These are phyloP conservation scores for Darevskia nairensis DNA, from an alignment of 2,797 vertebrate genomes.

Conservation along the genomic window DNA sequence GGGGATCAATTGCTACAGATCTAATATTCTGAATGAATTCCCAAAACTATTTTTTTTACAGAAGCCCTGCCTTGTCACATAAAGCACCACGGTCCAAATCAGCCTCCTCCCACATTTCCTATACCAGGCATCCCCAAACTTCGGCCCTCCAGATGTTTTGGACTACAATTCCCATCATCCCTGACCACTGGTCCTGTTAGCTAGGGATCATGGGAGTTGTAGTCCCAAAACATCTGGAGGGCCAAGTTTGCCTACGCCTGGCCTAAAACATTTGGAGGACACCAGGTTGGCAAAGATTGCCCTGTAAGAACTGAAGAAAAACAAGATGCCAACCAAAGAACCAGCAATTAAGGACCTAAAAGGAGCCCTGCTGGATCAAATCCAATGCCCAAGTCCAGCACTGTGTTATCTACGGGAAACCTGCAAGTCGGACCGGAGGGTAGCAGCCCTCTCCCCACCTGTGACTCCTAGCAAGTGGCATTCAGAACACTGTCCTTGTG, in stretches of 20 bases:
- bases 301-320: background rate
- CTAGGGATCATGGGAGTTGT: background rate
- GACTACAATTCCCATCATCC: background rate
- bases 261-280: background rate
- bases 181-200: background rate
- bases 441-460: too few species aligned
- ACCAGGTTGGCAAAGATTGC: too few species aligned
- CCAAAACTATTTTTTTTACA: too few species aligned
- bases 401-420: too few species aligned
- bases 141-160: background rate
- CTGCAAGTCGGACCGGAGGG: too few species aligned
- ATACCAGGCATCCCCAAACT: background rate
- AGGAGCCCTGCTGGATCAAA: background rate
- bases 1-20: background rate
- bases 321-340: background rate
- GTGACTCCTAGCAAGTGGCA: too few species aligned
- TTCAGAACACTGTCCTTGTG: too few species aligned
- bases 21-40: too few species aligned
- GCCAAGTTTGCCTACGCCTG: too few species aligned
- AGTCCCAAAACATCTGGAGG: background rate
- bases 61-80: too few species aligned
- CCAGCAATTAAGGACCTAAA: background rate
- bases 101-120: background rate
- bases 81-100: background rate
- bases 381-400: background rate